Conservation (phyloP, 2,113 vertebrate species). For the Rhinopomastus cyanomelas region DNA sequence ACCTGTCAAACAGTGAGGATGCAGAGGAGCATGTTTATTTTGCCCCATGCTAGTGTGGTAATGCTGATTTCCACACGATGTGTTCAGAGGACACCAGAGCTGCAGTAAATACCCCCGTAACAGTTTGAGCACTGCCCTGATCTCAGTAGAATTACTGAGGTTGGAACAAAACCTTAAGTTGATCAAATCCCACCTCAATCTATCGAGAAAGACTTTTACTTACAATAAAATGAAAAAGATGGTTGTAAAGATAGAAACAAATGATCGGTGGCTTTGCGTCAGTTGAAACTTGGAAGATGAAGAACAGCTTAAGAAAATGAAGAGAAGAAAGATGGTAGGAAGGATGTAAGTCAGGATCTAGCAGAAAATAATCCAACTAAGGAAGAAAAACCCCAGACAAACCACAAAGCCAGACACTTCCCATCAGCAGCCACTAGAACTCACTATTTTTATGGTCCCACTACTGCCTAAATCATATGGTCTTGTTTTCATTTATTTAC, state of each 20-base stretch:
- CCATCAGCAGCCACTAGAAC: neutral
- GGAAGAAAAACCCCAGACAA: neutral
- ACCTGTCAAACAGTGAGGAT: conserved; percentile 39
- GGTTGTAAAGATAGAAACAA: neutral
- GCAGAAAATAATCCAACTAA: neutral
- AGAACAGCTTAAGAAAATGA: neutral
- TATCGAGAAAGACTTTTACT: neutral
- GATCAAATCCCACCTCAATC: neutral
- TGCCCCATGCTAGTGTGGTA: neutral
- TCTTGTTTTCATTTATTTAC: neutral
- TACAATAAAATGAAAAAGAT: neutral
- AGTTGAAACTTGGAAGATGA: neutral
- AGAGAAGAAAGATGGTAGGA: neutral
- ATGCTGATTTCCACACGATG: neutral
- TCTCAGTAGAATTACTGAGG: neutral
- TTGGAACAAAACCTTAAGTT: neutral
- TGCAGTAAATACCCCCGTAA: neutral
- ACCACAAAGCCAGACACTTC: neutral
- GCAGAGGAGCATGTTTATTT: neutral
- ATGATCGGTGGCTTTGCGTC: neutral
- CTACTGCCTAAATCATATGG: neutral
- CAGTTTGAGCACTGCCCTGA: neutral
- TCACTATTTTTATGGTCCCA: neutral
- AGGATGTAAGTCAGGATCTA: neutral
- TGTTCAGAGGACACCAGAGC: neutral